phyloP scores from a whole-genome alignment of 2,888 invertebrate genomes.

The Heliconius sara region DNA sequence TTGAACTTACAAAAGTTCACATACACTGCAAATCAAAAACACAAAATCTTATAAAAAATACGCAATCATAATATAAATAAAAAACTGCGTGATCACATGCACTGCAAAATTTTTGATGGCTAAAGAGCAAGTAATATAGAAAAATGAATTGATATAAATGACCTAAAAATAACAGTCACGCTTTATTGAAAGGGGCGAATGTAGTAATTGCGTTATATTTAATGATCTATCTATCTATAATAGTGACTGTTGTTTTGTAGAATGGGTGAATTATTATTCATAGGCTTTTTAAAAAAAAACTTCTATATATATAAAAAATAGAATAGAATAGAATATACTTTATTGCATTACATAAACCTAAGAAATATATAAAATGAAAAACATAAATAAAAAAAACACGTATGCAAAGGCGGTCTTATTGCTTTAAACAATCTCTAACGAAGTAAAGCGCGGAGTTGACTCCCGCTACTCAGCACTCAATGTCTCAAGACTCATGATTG shows the following conservation, averaged over 20 bases:
- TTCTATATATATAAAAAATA: neutral
- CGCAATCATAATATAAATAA: neutral
- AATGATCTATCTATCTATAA: neutral
- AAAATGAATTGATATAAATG: constrained; percentile 51
- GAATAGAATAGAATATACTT: too few species aligned
- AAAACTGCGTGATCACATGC: constrained; percentile 22
- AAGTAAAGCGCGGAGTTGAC: too few species aligned
- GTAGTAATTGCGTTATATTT: constrained; percentile 34
- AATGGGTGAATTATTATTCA: neutral
- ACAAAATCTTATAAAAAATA: neutral
- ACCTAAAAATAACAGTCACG: constrained; percentile 43
- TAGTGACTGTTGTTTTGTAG: neutral
- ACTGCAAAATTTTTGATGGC: constrained; percentile 30
- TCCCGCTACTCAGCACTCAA: too few species aligned
- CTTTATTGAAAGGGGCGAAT: constrained; percentile 32
- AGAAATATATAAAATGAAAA: too few species aligned
- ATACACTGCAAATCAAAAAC: too few species aligned
- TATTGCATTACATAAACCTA: too few species aligned
- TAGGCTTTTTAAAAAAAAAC: neutral
- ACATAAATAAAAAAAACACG: too few species aligned
- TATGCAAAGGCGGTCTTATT: too few species aligned
- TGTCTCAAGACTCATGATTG: too few species aligned
- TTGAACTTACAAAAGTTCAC: too few species aligned
- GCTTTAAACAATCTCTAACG: too few species aligned
- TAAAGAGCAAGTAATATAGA: constrained; percentile 44